Evolutionary conservation across 2,888 invertebrate genomes (phyloP), one percentile per base, ranked within the genome.

Genomic region (Oscheius sp.): DNA sequence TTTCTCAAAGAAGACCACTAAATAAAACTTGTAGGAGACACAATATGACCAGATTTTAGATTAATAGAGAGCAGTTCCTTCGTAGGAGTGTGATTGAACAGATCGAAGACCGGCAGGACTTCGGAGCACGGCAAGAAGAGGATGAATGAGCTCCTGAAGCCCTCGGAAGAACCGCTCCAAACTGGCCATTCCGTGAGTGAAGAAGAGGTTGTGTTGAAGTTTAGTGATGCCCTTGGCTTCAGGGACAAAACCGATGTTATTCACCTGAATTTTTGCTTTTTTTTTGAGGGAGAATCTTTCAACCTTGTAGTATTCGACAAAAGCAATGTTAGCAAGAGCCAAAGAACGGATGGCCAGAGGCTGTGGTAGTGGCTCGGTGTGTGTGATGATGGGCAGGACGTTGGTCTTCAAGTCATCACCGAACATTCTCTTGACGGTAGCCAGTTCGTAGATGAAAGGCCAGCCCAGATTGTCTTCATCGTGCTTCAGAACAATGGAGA

Each of bases 341-440:
- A 86, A 75, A 63, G 84, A 81, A 11, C 83, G 80, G 57, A 86
- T 77, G 29, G 85, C 86, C 11, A 80, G 70, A 9, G 86, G 86
- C 74, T 86, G 86, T 37, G 86, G 84, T 53, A 86, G 79, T 7
- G 85, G 84, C 70, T 86, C 84, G 57, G 83, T 78, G 72, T 84
- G 76, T 21, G 86, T 86, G 73, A 85, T 84, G 58, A 86, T 82
- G 32, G 86, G 86, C 2, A 86, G 76, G 21, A 86, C 85, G 55
- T 86, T 86, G 42, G 84, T 84, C 76, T 84, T 84, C 60, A 86
- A 73, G 57, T 86, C 86, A 53, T 85, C 85, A 66, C 85, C 84
- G 65, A 86, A 84, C 81, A 86, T 82, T 68, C 76, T 75, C 73
- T 85, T 85, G n/a, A 86, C 80, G 47, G 81, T 82, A 53, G 85